Evolutionary conservation across 2,113 vertebrate species (phyloP), one percentile per base, ranked within the genome.

Genomic region (Tautogolabrus adspersus): DNA sequence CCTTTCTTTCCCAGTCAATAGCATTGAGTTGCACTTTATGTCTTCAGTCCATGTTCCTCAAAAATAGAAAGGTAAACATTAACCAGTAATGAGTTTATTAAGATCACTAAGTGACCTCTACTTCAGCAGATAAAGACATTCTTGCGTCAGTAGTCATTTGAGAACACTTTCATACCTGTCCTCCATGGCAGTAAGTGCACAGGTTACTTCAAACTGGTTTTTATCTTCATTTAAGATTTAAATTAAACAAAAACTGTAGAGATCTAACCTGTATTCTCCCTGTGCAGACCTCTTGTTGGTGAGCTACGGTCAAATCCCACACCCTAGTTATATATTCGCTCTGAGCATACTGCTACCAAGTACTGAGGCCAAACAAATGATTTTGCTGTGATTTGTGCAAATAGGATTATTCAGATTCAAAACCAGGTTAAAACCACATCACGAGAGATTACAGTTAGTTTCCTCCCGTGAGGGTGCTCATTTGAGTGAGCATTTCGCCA

Each of bases 251-350:
- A 60, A 46, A 66, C 23, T 65, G 12, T 21, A 21, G 26, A 75
- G 16, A 64, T 22, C 58, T 13, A 34, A 68, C 49, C 30, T 58
- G 26, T 65, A 30, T 82, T 86, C 40, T 19, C 55, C 22, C 15
- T 8, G 13, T 66, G 38, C 23, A 12, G 23, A 54, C 62, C 57
- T 85, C 37, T 42, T 67, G 64, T 79, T 67, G 49, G 69, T 40
- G 66, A 87, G 82, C 88, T 83, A 86, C 86, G 77, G 63, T 78
- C 47, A 87, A 84, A 86, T 84, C 71, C 52, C 69, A 77, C 81
- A 85, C 81, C 84, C 56, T 81, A 69, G 91, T 93, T 92, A 92
- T 90, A 87, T 83, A 92, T 91, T 91, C 66, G 80, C 83, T 55
- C 52, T 65, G 42, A 80, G 64, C 66, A 62, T 78, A 22, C 61